Conservation (phyloP, 2,888 invertebrate species). For the Drosophila birchii region DNA sequence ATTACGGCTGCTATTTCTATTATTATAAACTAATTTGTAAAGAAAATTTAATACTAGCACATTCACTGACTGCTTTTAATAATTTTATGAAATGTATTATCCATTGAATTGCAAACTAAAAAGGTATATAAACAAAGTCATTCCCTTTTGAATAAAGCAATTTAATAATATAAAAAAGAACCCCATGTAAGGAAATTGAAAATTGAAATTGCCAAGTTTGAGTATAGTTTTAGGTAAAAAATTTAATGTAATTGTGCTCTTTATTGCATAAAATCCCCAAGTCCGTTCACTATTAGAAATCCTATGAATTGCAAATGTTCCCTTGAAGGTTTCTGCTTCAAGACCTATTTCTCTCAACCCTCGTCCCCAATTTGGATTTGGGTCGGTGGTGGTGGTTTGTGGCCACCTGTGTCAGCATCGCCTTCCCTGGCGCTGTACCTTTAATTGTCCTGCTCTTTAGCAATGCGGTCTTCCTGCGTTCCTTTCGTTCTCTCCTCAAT, state of each 20-base stretch:
- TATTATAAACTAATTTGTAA: too few species aligned
- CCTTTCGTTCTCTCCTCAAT: slow-evolving; percentile 11
- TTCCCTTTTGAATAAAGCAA: too few species aligned
- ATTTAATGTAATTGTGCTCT: not conserved
- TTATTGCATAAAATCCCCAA: not conserved
- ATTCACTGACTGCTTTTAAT: too few species aligned
- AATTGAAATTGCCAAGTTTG: not conserved
- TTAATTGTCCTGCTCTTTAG: slow-evolving; percentile 42
- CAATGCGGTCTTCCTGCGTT: slow-evolving; percentile 29
- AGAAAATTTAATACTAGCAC: too few species aligned
- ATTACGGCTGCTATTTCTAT: too few species aligned
- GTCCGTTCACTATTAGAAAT: not conserved
- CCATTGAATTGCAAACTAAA: too few species aligned
- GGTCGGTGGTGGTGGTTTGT: slow-evolving; percentile 5
- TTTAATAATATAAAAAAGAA: too few species aligned
- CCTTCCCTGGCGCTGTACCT: slow-evolving; percentile 25
- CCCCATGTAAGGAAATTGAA: not conserved
- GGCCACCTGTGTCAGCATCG: slow-evolving; percentile 26
- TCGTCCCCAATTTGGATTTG: not conserved
- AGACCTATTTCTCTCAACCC: slow-evolving; percentile 1
- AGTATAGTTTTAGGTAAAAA: not conserved
- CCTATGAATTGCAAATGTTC: slow-evolving; percentile 17
- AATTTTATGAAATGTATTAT: too few species aligned
- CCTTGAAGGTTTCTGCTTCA: too few species aligned
- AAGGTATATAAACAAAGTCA: too few species aligned